These are phyloP conservation scores for Macrotrachela quadricornifera DNA, from an alignment of 1,140 invertebrate genomes.

Conservation along the genomic window DNA sequence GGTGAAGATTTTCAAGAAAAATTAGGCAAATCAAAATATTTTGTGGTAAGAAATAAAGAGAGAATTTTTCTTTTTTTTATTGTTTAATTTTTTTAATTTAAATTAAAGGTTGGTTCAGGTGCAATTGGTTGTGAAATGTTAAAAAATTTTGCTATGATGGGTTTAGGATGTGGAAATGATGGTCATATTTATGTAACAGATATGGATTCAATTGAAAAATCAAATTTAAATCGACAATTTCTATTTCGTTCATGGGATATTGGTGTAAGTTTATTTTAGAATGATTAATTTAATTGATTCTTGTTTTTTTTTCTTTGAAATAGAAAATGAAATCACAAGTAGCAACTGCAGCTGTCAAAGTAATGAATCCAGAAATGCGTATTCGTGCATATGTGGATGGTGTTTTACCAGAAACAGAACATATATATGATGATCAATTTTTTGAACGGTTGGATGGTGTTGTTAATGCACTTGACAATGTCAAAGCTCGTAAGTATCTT, in stretches of 20 bases:
- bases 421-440: constrained; percentile 77
- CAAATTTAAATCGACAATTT: constrained; percentile 94
- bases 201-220: constrained; percentile 97
- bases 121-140: constrained; percentile 95
- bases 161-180: constrained; percentile 49
- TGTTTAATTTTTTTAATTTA: no score
- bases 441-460: constrained; percentile 78
- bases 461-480: constrained; percentile 87
- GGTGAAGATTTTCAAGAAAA: constrained; percentile 68
- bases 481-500: constrained; percentile 63
- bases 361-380: constrained; percentile 75
- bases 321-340: constrained; percentile 63
- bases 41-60: constrained; percentile 40
- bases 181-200: constrained; percentile 63
- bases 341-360: constrained; percentile 50
- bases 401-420: constrained; percentile 80
- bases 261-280: no score
- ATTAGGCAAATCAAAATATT: constrained; percentile 49
- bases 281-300: no score
- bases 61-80: constrained; percentile 7
- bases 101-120: constrained; percentile 47
- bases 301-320: no score
- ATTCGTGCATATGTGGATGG: constrained; percentile 71
- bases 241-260: constrained; percentile 82
- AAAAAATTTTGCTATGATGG: constrained; percentile 97